Conservation (phyloP, 2,797 vertebrate species). For the Potorous gilbertii region DNA sequence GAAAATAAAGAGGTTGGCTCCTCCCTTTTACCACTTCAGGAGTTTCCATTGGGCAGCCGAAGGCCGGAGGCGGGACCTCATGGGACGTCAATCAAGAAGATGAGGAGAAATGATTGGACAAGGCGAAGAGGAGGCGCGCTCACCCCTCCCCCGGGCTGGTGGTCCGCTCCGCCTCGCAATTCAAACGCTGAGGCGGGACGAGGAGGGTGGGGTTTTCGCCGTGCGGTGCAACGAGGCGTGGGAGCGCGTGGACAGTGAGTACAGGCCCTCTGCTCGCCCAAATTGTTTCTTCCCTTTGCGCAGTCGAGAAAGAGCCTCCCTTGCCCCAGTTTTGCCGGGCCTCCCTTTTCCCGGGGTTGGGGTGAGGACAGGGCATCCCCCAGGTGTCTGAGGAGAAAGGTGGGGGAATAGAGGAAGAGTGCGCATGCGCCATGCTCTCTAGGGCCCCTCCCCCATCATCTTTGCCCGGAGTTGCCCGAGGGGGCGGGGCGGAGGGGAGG, state of each 20-base stretch:
- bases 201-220: neutral
- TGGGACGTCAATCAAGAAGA: constrained; percentile 42
- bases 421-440: neutral
- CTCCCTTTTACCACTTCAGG: neutral
- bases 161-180: constrained; percentile 18
- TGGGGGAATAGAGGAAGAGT: rapidly evolving
- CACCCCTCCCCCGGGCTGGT: neutral
- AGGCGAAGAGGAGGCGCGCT: neutral
- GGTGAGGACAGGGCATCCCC: neutral
- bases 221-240: rapidly evolving
- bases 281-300: neutral
- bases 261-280: rapidly evolving
- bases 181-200: constrained; percentile 79
- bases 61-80: constrained; percentile 28
- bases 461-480: rapidly evolving
- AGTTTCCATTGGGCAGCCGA: neutral
- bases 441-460: neutral
- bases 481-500: neutral
- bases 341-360: neutral
- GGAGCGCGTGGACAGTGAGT: constrained; percentile 29
- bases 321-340: neutral
- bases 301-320: neutral
- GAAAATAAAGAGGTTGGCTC: constrained; percentile 62
- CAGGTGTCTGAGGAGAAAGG: neutral
- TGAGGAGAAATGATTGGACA: constrained; percentile 41